phyloP scores from a whole-genome alignment of 2,113 vertebrate species.

The Myrmophylax atrothorax region DNA sequence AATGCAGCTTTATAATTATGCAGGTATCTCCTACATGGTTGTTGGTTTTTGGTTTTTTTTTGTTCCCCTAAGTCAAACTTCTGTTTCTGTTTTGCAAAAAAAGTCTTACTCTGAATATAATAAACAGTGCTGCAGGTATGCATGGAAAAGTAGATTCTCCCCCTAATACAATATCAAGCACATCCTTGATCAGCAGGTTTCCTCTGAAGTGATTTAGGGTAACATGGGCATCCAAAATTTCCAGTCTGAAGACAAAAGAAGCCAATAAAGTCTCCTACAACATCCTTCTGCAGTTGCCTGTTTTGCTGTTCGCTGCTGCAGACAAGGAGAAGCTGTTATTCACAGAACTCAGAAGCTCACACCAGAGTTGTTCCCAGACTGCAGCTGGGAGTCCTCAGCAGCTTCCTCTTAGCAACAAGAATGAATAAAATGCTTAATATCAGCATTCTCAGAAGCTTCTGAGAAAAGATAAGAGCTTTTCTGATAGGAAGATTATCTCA shows the following conservation, averaged over 20 bases:
- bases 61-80: neutral
- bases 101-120: neutral
- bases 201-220: neutral
- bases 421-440: constrained; percentile 19
- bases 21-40: neutral
- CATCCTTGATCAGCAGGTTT: neutral
- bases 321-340: neutral
- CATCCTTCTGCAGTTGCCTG: neutral
- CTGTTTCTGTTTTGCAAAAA: neutral
- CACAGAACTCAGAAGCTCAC: neutral
- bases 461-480: neutral
- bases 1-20: neutral
- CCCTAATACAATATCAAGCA: neutral
- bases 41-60: too few species aligned
- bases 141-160: neutral
- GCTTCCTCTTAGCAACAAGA: neutral
- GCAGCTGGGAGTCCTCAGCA: constrained; percentile 24
- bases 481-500: neutral
- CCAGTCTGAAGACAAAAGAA: neutral
- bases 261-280: neutral
- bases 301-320: neutral
- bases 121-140: neutral
- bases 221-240: neutral
- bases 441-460: neutral
- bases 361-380: neutral